Evolutionary conservation across 2,113 vertebrate species (phyloP).

Genomic region (Lepisosteus osseus): DNA sequence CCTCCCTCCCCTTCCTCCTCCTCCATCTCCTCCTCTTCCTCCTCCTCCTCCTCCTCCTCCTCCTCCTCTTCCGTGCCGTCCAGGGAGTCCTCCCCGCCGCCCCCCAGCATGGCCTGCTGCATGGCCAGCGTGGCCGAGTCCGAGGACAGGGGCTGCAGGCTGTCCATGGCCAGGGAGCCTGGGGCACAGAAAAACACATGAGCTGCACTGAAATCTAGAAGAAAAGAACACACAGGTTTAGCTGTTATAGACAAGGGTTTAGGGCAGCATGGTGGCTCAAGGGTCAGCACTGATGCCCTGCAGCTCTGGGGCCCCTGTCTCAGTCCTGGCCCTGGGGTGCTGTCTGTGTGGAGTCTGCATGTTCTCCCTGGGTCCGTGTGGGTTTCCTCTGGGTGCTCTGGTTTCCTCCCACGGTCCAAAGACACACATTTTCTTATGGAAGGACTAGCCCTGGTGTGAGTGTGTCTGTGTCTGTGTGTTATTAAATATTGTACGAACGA

Average conservation of each 20-base stretch:
- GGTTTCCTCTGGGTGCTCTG: too few relatives aligned
- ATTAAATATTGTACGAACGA: too few relatives aligned
- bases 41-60: conserved; percentile 67
- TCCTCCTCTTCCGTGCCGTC: conserved; percentile 89
- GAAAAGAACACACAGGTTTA: too few relatives aligned
- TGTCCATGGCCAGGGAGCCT: conserved; percentile 88
- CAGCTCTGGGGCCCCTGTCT: too few relatives aligned
- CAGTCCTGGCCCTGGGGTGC: too few relatives aligned
- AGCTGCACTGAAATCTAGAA: too few relatives aligned
- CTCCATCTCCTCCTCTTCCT: conserved; percentile 64
- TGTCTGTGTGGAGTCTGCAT: too few relatives aligned
- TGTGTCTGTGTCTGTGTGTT: background rate
- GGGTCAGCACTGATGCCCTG: too few relatives aligned
- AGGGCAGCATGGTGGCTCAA: background rate
- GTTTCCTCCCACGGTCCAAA: background rate
- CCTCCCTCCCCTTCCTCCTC: conserved; percentile 74
- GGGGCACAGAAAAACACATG: background rate
- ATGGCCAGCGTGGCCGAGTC: conserved; percentile 93
- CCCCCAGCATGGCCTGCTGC: conserved; percentile 95
- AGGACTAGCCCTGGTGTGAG: background rate
- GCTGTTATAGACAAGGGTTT: background rate
- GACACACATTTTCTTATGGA: background rate
- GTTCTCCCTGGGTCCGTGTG: too few relatives aligned
- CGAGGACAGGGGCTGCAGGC: conserved; percentile 88
- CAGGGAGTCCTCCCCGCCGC: conserved; percentile 82